Evolutionary conservation across 2,797 vertebrate genomes (phyloP).

Genomic region (Pempheris klunzingeri): DNA sequence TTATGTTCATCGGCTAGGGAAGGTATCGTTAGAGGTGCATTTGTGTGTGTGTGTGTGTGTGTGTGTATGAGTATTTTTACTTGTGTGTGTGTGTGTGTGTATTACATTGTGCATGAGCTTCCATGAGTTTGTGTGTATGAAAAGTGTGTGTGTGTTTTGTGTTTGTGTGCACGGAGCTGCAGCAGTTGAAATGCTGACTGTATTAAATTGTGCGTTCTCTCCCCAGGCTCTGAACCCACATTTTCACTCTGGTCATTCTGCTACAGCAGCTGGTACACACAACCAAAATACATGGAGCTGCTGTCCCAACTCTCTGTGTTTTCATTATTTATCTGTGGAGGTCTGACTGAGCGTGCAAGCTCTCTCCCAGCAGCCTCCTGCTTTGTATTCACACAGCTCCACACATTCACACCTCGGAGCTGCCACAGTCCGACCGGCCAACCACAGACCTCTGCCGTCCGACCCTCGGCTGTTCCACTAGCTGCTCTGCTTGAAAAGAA

Average conservation of each 20-base stretch:
- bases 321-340: conserved; percentile 42
- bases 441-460: conserved; percentile 29
- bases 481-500: conserved; percentile 1
- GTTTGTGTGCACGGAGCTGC: conserved; percentile 7
- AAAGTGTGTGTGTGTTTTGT: not conserved
- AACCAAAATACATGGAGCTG: conserved; percentile 3
- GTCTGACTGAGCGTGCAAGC: conserved; percentile 10
- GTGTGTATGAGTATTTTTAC: not conserved
- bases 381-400: conserved; percentile 47
- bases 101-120: not conserved
- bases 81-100: not conserved
- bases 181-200: conserved; percentile 45
- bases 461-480: conserved; percentile 4
- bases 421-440: conserved; percentile 25
- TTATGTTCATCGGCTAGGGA: too few relatives aligned
- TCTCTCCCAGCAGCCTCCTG: conserved; percentile 15
- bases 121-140: not conserved
- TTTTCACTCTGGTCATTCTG: conserved; percentile 40
- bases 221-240: conserved; percentile 38
- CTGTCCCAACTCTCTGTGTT: conserved; percentile 21
- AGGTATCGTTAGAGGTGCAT: too few relatives aligned
- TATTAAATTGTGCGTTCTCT: conserved; percentile 10
- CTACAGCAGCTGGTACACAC: conserved; percentile 20
- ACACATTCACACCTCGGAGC: conserved; percentile 39
- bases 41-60: not conserved